Percentiles rank a stretch among this genome's conserved stretches.
phyloP scores from a whole-genome alignment of 92 coral and sea anemone genomes.

The Paragorgia papillata region DNA sequence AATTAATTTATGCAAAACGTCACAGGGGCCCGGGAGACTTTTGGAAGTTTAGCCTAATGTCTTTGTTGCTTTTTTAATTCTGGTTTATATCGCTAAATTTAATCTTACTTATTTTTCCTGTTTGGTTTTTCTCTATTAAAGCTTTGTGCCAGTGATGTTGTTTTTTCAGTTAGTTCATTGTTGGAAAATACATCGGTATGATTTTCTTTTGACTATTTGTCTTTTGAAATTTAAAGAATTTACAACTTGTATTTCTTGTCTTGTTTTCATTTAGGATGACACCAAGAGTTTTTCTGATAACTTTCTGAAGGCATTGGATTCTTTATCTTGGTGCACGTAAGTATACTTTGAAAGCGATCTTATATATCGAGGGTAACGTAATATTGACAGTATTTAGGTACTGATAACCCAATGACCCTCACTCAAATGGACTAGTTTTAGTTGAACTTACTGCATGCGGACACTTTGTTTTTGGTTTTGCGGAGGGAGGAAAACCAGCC shows the following conservation, averaged over 20 bases:
- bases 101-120: not conserved
- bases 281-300: slow-evolving; percentile 78
- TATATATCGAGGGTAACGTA: not conserved
- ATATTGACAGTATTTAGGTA: too few relatives aligned
- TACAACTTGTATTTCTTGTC: not conserved
- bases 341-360: not conserved
- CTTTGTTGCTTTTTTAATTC: too few relatives aligned
- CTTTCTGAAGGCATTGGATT: slow-evolving; percentile 86
- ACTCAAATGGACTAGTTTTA: too few relatives aligned
- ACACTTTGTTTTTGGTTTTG: too few relatives aligned
- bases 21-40: too few relatives aligned
- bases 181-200: slow-evolving; percentile 82
- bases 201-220: not conserved
- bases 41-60: too few relatives aligned
- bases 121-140: slow-evolving; percentile 36
- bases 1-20: too few relatives aligned
- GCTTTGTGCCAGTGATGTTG: slow-evolving; percentile 96
- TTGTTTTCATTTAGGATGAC: slow-evolving; percentile 58
- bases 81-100: not conserved
- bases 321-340: slow-evolving; percentile 74
- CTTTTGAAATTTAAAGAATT: not conserved
- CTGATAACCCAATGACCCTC: too few relatives aligned
- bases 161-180: slow-evolving; percentile 82
- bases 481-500: too few relatives aligned
- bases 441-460: too few relatives aligned